Percentiles rank a stretch among this genome's conserved stretches.
Conservation (phyloP, 2,113 vertebrate genomes). For the Rhinogobius similis region DNA sequence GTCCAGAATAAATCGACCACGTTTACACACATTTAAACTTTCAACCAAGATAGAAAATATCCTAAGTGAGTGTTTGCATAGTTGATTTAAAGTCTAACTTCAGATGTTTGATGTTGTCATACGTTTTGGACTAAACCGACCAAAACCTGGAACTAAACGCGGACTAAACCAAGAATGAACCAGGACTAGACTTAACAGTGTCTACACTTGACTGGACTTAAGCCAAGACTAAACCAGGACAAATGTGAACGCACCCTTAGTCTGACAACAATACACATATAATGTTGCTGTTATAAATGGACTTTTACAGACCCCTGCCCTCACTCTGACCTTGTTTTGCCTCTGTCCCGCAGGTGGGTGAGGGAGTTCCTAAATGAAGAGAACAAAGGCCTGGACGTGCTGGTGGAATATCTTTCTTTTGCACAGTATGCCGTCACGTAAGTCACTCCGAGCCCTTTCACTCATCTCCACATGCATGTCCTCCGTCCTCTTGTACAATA, state of each 20-base stretch:
- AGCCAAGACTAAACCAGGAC: too few relatives aligned
- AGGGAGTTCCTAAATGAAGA: conserved; percentile 98
- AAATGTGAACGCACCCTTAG: too few relatives aligned
- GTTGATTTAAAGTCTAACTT: background rate
- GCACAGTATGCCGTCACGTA: conserved; percentile 98
- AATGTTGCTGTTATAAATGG: too few relatives aligned
- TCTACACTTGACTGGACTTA: too few relatives aligned
- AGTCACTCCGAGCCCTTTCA: conserved; percentile 67
- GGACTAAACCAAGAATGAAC: too few relatives aligned
- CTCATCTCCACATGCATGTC: conserved; percentile 15
- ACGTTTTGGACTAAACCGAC: too few relatives aligned
- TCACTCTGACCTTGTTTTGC: background rate
- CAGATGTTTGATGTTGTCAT: too few relatives aligned
- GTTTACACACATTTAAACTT: background rate
- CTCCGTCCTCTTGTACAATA: conserved; percentile 60
- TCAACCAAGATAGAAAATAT: too few relatives aligned
- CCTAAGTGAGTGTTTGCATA: background rate
- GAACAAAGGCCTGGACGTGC: conserved; percentile 95
- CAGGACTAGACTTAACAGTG: too few relatives aligned
- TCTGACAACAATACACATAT: too few relatives aligned
- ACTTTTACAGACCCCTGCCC: background rate
- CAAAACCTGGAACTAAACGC: too few relatives aligned
- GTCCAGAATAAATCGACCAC: background rate
- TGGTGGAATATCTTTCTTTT: conserved; percentile 98
- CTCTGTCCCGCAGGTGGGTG: conserved; percentile 86